A percentile compares a stretch with the other conserved stretches of the same genome.
phyloP scores from a whole-genome alignment of 2,888 invertebrate species.

The Drosophila niveifrons region DNA sequence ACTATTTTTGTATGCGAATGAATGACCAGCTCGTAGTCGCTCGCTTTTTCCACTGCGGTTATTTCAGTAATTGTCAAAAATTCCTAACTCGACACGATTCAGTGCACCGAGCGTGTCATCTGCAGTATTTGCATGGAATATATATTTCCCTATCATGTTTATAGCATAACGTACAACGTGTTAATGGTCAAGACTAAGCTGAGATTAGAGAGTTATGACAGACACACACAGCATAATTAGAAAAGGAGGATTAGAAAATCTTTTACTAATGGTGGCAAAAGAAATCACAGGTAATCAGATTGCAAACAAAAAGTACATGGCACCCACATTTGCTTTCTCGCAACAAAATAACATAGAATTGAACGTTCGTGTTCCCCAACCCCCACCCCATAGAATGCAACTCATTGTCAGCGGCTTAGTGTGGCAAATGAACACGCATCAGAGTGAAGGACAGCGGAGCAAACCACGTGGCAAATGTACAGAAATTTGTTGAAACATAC shows the following conservation, averaged over 20 bases:
- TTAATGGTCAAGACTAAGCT: background rate
- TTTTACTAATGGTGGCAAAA: background rate
- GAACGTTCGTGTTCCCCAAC: slow-evolving; percentile 1
- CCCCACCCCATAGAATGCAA: slow-evolving; percentile 26
- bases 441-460: background rate
- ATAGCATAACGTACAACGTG: background rate
- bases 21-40: slow-evolving; percentile 17
- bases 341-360: slow-evolving; percentile 21
- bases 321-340: slow-evolving; percentile 24
- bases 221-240: background rate
- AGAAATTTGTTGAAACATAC: slow-evolving; percentile 43
- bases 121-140: slow-evolving; percentile 6
- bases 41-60: slow-evolving; percentile 46
- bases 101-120: slow-evolving; percentile 1
- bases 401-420: slow-evolving; percentile 61
- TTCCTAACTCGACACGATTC: slow-evolving; percentile 23
- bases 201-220: background rate
- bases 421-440: slow-evolving; percentile 45
- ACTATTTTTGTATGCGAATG: slow-evolving; percentile 47
- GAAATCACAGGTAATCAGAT: slow-evolving; percentile 16
- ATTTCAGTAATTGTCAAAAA: slow-evolving; percentile 44
- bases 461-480: slow-evolving; percentile 63
- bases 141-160: background rate
- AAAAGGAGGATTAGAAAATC: background rate
- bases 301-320: slow-evolving; percentile 4